Evolutionary conservation across 2,113 vertebrate genomes (phyloP).

Genomic region (Vimba vimba): DNA sequence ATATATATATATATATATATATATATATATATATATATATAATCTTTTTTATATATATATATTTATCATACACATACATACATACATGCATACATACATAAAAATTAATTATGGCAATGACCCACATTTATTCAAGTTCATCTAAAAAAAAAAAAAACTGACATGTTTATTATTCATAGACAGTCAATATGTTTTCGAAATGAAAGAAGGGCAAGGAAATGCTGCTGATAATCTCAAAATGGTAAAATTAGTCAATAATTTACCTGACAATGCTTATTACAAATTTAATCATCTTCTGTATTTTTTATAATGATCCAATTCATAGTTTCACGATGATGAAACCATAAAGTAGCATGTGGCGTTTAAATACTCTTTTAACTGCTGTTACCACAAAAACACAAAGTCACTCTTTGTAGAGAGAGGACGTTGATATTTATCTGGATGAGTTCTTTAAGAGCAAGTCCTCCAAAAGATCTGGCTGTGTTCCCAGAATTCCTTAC

Average conservation of each 20-base stretch:
- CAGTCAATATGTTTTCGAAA: not conserved
- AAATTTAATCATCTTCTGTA: not conserved
- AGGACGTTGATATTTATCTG: conserved; percentile 41
- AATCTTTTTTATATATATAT: too few species aligned
- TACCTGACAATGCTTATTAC: not conserved
- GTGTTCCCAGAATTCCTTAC: conserved; percentile 72
- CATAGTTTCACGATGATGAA: not conserved
- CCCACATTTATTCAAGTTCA: not conserved
- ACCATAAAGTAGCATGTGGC: not conserved
- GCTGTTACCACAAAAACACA: not conserved
- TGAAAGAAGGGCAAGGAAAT: not conserved
- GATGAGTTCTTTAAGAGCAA: conserved; percentile 57
- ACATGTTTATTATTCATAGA: not conserved
- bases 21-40: too few species aligned
- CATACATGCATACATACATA: too few species aligned
- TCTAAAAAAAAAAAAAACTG: not conserved
- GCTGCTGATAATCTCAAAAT: not conserved
- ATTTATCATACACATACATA: too few species aligned
- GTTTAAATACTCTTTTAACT: conserved; percentile 9
- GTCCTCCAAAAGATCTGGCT: conserved; percentile 69
- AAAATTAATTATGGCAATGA: not conserved
- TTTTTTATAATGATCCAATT: not conserved
- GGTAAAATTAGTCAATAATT: not conserved
- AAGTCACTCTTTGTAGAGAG: not conserved
- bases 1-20: too few species aligned